phyloP scores from a whole-genome alignment of 2,797 vertebrate species.

The Anguilla obscura region DNA sequence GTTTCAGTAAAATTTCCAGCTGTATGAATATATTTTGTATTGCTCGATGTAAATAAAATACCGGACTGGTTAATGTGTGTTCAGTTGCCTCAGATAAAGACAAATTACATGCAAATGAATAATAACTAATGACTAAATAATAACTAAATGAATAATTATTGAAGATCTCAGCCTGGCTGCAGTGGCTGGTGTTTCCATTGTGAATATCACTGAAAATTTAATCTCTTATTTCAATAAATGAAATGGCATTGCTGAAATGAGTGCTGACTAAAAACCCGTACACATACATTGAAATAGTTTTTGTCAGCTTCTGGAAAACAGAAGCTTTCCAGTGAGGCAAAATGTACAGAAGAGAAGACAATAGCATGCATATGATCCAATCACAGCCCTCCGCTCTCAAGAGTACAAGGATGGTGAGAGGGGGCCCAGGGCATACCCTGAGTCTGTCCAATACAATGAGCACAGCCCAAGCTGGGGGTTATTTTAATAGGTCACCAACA shows the following conservation, averaged over 20 bases:
- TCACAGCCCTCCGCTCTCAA: conserved; percentile 8
- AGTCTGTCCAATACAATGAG: conserved; percentile 25
- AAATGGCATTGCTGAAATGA: background rate
- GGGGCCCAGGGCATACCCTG: background rate
- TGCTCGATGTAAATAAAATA: background rate
- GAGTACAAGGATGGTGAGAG: background rate
- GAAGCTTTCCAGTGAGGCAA: background rate
- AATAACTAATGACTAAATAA: background rate
- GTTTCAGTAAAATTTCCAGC: background rate
- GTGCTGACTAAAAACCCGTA: background rate
- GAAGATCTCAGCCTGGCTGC: background rate
- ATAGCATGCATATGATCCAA: conserved; percentile 6
- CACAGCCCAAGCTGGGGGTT: background rate
- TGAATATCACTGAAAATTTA: background rate
- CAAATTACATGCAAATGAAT: background rate
- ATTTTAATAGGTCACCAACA: conserved; percentile 34
- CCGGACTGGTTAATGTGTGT: background rate
- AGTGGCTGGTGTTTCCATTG: background rate
- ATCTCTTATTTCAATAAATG: background rate
- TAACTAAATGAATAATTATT: background rate
- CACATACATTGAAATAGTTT: background rate
- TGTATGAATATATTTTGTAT: background rate
- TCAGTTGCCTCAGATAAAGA: background rate
- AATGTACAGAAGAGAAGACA: background rate
- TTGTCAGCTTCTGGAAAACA: conserved; percentile 14